phyloP scores from a whole-genome alignment of 2,797 vertebrate species.

The Malurus leucopterus region DNA sequence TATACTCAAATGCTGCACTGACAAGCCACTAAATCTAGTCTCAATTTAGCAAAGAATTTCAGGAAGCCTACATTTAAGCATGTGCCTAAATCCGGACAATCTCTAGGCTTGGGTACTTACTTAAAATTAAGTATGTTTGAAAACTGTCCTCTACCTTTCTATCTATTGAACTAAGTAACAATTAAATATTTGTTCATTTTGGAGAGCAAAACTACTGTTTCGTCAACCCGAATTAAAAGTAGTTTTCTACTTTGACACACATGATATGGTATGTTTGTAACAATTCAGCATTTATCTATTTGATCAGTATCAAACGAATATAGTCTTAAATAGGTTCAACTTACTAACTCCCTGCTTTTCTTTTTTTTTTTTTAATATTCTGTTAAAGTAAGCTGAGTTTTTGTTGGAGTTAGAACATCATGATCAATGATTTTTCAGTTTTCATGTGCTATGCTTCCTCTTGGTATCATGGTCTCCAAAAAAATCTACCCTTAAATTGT shows the following conservation, averaged over 20 bases:
- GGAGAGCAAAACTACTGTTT: neutral
- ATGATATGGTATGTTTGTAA: neutral
- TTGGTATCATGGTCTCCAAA: neutral
- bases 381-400: neutral
- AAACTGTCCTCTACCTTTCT: neutral
- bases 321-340: neutral
- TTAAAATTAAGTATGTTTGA: neutral
- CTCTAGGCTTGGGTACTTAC: neutral
- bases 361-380: neutral
- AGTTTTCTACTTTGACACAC: neutral
- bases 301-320: neutral
- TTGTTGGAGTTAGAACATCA: neutral
- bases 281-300: neutral
- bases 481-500: neutral
- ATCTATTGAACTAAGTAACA: neutral
- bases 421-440: neutral
- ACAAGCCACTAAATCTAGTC: constrained; percentile 19
- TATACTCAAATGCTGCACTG: neutral
- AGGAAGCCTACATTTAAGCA: neutral
- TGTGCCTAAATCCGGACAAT: neutral
- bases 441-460: neutral
- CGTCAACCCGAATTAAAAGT: neutral
- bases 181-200: neutral
- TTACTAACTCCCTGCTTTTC: neutral
- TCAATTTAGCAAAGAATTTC: constrained; percentile 20